A percentile compares a stretch with the other conserved stretches of the same genome.
phyloP scores from a whole-genome alignment of 2,797 vertebrate genomes.

The Linurgus olivaceus region DNA sequence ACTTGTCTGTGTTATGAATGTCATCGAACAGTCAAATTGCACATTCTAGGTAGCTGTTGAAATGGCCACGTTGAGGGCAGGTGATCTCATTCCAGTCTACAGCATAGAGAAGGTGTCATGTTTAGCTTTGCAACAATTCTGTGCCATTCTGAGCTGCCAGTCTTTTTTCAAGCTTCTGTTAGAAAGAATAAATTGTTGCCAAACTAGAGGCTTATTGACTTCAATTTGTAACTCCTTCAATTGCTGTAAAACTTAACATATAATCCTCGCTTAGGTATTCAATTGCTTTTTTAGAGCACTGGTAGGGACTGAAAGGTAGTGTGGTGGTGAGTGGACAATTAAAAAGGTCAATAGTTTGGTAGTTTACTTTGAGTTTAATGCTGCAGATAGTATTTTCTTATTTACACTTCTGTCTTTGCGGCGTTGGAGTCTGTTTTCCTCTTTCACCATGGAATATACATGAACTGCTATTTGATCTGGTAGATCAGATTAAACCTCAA shows the following conservation, averaged over 20 bases:
- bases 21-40: not conserved
- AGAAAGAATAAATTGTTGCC: not conserved
- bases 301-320: not conserved
- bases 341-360: not conserved
- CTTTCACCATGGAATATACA: conserved; percentile 30
- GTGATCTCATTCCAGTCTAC: not conserved
- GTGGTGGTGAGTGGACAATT: not conserved
- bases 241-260: not conserved
- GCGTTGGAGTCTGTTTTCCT: not conserved
- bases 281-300: not conserved
- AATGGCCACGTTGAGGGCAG: not conserved
- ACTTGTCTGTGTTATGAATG: not conserved
- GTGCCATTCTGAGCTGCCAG: not conserved
- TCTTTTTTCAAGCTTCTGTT: not conserved
- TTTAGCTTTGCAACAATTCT: not conserved
- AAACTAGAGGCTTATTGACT: not conserved
- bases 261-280: not conserved
- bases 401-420: not conserved
- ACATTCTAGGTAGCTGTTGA: not conserved
- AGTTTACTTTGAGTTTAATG: not conserved
- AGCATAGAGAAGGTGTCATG: not conserved
- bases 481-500: conserved; percentile 56
- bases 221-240: not conserved
- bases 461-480: conserved; percentile 61
- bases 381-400: not conserved